Percentiles rank a stretch among this genome's conserved stretches.
These are phyloP conservation scores for Xestia xanthographa DNA, from an alignment of 2,888 invertebrate genomes.

Conservation along the genomic window DNA sequence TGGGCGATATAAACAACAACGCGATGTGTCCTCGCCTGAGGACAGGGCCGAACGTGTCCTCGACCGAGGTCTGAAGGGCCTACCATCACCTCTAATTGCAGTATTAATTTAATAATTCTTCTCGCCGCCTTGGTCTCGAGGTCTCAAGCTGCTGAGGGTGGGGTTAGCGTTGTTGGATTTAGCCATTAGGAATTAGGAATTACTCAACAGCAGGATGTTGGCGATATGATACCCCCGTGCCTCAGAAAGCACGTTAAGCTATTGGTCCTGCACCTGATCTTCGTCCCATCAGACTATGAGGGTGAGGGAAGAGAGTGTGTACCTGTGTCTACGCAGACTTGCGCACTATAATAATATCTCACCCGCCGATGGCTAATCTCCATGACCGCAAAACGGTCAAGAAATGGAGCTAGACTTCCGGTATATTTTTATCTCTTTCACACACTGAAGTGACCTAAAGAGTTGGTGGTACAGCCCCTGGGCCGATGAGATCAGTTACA, in stretches of 20 bases:
- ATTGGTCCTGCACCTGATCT: neutral
- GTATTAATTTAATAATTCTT: neutral
- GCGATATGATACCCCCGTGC: neutral
- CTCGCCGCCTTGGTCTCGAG: neutral
- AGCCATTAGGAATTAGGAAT: neutral
- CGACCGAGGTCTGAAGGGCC: slow-evolving; percentile 31
- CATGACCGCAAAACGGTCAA: neutral
- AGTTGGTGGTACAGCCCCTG: neutral
- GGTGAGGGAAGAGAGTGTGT: neutral
- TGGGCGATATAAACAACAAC: slow-evolving; percentile 46
- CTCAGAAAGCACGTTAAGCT: neutral
- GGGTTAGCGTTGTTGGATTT: neutral
- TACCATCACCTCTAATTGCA: neutral
- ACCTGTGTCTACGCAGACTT: neutral
- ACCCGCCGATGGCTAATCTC: neutral
- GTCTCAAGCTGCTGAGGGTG: neutral
- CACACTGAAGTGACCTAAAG: neutral
- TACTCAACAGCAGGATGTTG: neutral
- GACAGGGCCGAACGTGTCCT: slow-evolving; percentile 34
- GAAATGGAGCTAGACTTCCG: neutral
- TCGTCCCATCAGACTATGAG: neutral
- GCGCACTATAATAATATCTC: neutral
- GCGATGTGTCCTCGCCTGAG: slow-evolving; percentile 26
- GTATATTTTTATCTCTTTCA: neutral
- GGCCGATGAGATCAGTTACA: slow-evolving; percentile 15